Conservation (phyloP, 2,888 invertebrate species). For the Xylophagus ater region DNA sequence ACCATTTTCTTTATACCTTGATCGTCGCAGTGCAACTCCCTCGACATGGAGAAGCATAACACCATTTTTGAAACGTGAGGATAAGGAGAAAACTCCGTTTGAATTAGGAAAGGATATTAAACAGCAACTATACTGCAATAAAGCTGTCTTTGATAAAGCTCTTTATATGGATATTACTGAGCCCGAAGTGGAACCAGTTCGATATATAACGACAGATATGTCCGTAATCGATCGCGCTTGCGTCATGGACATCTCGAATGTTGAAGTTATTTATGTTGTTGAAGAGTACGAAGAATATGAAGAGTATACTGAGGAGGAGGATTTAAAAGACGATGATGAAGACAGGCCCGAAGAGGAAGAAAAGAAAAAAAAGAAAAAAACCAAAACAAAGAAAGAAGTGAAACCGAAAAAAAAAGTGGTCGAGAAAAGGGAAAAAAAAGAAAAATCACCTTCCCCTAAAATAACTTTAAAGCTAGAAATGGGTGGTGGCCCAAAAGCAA, state of each 20-base stretch:
- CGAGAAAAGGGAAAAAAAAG: slow-evolving; percentile 32
- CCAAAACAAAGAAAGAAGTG: slow-evolving; percentile 6
- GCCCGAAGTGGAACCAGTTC: slow-evolving; percentile 30
- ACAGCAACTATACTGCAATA: slow-evolving; percentile 34
- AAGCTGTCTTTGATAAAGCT: slow-evolving; percentile 38
- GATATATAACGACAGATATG: slow-evolving; percentile 39
- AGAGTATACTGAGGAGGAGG: slow-evolving; percentile 27
- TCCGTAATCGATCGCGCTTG: slow-evolving; percentile 40
- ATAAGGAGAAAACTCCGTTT: slow-evolving; percentile 39
- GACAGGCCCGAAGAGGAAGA: slow-evolving; percentile 27
- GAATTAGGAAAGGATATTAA: slow-evolving; percentile 36
- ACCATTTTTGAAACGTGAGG: slow-evolving; percentile 38
- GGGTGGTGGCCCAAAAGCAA: slow-evolving; percentile 33
- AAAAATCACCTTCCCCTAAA: slow-evolving; percentile 34
- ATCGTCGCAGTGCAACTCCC: slow-evolving; percentile 37
- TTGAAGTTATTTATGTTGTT: slow-evolving; percentile 39
- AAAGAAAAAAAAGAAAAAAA: slow-evolving; percentile 30
- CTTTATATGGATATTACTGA: slow-evolving; percentile 39
- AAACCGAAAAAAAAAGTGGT: slow-evolving; percentile 22
- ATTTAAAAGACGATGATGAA: slow-evolving; percentile 13
- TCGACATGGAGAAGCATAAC: slow-evolving; percentile 39
- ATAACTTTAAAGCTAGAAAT: slow-evolving; percentile 34
- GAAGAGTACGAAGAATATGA: slow-evolving; percentile 36
- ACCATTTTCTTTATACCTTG: slow-evolving; percentile 34
- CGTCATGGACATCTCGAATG: slow-evolving; percentile 40